These are phyloP conservation scores for Parasteatoda tepidariorum DNA, from an alignment of 1,140 invertebrate species.

Conservation along the genomic window DNA sequence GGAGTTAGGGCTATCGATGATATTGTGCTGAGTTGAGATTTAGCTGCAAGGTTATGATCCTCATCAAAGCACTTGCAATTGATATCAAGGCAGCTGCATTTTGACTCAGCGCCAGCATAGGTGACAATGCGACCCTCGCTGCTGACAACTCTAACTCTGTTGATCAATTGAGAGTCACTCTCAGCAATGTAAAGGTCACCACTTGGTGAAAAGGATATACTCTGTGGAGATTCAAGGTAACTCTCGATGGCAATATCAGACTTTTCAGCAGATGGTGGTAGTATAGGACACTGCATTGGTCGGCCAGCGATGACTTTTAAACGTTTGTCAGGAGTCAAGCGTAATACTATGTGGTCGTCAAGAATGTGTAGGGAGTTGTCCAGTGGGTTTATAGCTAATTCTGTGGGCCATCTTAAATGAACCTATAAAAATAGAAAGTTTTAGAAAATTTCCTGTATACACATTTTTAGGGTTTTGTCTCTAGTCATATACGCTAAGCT, in stretches of 20 bases:
- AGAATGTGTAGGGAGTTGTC: constrained; percentile 95
- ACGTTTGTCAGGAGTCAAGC: constrained; percentile 90
- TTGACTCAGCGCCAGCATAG: constrained; percentile 70
- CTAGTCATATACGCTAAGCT: no score
- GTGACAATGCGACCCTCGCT: constrained; percentile 70
- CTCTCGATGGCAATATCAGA: constrained; percentile 64
- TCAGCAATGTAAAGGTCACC: constrained; percentile 95
- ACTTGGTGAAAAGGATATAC: constrained; percentile 88
- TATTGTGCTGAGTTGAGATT: constrained; percentile 89
- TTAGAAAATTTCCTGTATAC: no score
- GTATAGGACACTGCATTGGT: constrained; percentile 81
- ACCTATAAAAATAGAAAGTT: constrained; percentile 71
- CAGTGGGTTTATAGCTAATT: constrained; percentile 89
- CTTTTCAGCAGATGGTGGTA: constrained; percentile 67
- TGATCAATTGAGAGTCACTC: constrained; percentile 88
- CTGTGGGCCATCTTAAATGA: constrained; percentile 95
- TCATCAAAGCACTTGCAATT: constrained; percentile 84
- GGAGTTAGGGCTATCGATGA: constrained; percentile 93
- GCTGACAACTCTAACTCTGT: constrained; percentile 80
- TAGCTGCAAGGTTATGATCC: constrained; percentile 88
- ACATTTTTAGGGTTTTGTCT: no score
- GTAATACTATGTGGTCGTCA: constrained; percentile 92
- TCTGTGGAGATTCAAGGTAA: constrained; percentile 65
- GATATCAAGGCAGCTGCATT: constrained; percentile 71
- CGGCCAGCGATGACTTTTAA: constrained; percentile 84